Conservation (phyloP, 2,113 vertebrate species). For the Panurus biarmicus region DNA sequence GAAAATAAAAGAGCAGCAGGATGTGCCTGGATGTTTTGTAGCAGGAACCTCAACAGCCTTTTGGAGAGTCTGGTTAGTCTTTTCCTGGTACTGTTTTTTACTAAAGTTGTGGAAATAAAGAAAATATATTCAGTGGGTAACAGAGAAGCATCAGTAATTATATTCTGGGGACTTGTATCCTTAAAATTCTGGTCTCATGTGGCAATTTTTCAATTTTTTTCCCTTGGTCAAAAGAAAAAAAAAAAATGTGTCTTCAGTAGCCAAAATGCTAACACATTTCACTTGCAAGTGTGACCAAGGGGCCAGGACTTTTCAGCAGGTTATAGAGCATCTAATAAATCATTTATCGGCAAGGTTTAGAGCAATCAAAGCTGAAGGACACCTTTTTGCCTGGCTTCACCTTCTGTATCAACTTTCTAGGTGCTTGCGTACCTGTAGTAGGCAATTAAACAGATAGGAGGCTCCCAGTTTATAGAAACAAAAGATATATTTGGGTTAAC, state of each 20-base stretch:
- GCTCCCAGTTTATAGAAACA: neutral
- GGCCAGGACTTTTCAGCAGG: neutral
- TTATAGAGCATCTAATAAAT: neutral
- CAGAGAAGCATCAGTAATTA: neutral
- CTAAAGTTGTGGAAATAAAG: neutral
- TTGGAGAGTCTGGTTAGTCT: neutral
- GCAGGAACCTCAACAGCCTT: neutral
- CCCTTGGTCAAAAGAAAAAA: neutral
- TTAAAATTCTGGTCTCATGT: neutral
- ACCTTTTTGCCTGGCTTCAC: neutral
- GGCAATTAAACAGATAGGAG: neutral
- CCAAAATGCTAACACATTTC: neutral
- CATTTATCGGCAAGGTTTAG: neutral
- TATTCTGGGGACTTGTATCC: neutral
- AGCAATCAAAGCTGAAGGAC: neutral
- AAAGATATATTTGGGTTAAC: neutral
- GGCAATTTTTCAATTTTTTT: neutral
- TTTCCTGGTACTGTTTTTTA: neutral
- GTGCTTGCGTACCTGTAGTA: fast-evolving
- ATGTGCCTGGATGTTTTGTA: neutral
- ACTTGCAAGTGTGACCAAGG: neutral
- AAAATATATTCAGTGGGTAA: neutral
- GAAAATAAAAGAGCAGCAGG: neutral
- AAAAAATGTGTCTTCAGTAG: neutral
- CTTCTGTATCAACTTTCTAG: neutral